Percentiles rank a stretch among this genome's conserved stretches.
These are phyloP conservation scores for Lethrus apterus DNA, from an alignment of 1,140 invertebrate species.

Conservation along the genomic window DNA sequence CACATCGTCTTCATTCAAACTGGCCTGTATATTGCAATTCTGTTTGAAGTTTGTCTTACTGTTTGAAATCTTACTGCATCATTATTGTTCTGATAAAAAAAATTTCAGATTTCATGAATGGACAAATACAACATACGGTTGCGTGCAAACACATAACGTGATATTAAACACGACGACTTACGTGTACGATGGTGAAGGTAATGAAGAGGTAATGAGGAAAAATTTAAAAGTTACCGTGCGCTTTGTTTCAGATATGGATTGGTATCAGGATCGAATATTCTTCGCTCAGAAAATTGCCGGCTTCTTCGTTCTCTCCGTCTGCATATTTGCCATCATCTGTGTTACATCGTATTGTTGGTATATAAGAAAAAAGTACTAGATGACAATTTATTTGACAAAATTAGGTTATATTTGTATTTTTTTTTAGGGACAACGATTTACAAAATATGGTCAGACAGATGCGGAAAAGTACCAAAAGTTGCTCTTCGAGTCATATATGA, in stretches of 20 bases:
- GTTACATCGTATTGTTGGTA: neutral
- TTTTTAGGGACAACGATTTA: no score
- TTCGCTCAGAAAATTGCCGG: neutral
- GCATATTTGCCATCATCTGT: neutral
- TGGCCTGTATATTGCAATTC: neutral
- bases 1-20: no score
- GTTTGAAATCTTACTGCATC: neutral
- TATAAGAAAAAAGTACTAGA: neutral
- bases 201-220: neutral
- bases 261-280: slow-evolving; percentile 2
- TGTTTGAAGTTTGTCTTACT: neutral
- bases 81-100: neutral
- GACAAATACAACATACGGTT: neutral
- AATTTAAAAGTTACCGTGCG: neutral
- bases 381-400: no score
- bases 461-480: no score
- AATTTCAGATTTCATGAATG: slow-evolving; percentile 9
- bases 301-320: neutral
- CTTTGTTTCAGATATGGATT: neutral
- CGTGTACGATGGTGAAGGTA: slow-evolving; percentile 4
- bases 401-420: no score
- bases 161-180: no score
- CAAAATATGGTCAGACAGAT: no score
- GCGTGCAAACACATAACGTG: no score
- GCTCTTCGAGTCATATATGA: no score